These are phyloP conservation scores for Muscicapa striata DNA, from an alignment of 2,797 vertebrate genomes.

Conservation along the genomic window DNA sequence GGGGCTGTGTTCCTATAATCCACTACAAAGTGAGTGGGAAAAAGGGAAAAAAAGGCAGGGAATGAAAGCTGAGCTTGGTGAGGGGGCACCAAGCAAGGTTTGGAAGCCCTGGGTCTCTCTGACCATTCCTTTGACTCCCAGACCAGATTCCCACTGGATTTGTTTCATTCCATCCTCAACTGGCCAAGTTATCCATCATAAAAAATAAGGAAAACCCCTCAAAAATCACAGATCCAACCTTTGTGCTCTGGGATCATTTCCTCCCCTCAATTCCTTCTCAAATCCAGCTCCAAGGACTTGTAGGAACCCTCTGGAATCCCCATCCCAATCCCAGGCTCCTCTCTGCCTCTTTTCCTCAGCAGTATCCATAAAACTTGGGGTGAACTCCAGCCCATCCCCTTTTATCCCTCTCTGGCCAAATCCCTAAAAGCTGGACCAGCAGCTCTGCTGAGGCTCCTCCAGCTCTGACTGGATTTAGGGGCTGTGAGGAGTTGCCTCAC, in stretches of 20 bases:
- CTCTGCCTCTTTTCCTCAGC: background rate
- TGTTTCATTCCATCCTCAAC: background rate
- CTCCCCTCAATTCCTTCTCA: background rate
- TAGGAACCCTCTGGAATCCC: background rate
- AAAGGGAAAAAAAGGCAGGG: background rate
- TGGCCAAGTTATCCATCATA: background rate
- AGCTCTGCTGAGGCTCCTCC: background rate
- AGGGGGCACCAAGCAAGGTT: too few species aligned
- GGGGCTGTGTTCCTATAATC: background rate
- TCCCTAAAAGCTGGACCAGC: background rate
- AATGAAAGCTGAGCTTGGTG: background rate
- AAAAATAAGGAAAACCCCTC: background rate
- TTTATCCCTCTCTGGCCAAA: background rate
- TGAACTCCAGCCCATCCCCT: background rate
- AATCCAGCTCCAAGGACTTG: background rate
- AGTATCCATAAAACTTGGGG: background rate
- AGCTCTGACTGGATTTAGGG: background rate
- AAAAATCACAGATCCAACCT: background rate
- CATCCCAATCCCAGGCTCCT: background rate
- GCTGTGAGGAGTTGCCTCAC: background rate
- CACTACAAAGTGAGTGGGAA: accelerated
- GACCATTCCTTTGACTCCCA: background rate
- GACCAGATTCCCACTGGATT: background rate
- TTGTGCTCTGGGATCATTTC: accelerated
- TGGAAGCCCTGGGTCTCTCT: too few species aligned